Conservation (phyloP, 2,113 vertebrate species). For the Crotalus horridus region DNA sequence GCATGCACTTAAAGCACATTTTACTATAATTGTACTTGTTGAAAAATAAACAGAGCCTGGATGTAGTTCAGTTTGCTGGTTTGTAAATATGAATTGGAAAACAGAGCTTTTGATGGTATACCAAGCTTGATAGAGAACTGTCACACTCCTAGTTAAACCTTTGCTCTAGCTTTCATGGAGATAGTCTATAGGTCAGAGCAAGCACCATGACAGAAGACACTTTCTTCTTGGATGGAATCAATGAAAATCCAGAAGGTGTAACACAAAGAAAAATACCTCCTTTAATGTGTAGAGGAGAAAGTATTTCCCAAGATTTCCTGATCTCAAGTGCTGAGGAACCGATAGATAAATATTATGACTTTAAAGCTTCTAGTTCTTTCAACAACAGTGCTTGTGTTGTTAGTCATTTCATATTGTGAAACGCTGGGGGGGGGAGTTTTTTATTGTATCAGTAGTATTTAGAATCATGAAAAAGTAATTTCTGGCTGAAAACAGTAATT, state of each 20-base stretch:
- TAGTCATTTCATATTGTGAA: background rate
- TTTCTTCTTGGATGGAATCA: background rate
- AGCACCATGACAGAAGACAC: background rate
- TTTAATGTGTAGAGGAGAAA: background rate
- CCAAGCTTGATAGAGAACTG: background rate
- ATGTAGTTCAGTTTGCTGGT: background rate
- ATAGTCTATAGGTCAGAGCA: background rate
- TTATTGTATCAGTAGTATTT: background rate
- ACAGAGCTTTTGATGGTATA: background rate
- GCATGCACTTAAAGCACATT: background rate
- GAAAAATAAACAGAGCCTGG: background rate
- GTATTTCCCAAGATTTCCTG: background rate
- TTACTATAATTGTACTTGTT: background rate
- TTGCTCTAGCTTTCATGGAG: background rate
- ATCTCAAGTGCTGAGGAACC: background rate
- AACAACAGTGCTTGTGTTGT: background rate
- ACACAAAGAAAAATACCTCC: background rate
- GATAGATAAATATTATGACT: background rate
- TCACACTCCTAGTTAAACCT: background rate
- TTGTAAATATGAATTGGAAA: background rate
- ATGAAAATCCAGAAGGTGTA: background rate
- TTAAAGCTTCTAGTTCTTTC: background rate
- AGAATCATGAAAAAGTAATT: background rate
- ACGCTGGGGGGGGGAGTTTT: accelerated
- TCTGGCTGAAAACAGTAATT: background rate